Evolutionary conservation across 2,888 invertebrate species (phyloP).

Genomic region (Hydropsyche betteni): DNA sequence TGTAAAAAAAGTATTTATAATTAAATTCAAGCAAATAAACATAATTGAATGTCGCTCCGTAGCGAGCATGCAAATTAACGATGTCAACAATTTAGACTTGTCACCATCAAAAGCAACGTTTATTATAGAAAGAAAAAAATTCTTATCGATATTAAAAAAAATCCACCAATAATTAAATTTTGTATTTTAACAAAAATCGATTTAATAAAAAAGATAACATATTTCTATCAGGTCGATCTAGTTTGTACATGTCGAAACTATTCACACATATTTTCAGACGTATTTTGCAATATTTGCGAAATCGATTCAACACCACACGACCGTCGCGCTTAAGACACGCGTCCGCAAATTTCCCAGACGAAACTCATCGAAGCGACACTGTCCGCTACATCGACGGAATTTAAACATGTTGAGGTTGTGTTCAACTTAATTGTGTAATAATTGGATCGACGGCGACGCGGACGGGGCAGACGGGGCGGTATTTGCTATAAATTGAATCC

Average conservation of each 20-base stretch:
- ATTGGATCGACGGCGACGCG: conserved; percentile 32
- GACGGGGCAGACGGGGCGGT: conserved; percentile 4
- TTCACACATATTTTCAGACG: too few relatives aligned
- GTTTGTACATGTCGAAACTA: too few relatives aligned
- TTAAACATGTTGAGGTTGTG: conserved; percentile 19
- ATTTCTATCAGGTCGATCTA: too few relatives aligned
- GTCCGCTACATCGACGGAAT: conserved; percentile 16
- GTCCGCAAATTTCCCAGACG: background rate
- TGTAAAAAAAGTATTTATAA: conserved; percentile 47
- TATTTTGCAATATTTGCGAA: too few relatives aligned
- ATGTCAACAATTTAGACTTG: too few relatives aligned
- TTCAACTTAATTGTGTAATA: conserved; percentile 42
- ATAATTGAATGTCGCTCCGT: background rate
- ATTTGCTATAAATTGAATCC: conserved; percentile 39
- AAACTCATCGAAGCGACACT: background rate
- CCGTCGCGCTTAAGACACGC: background rate
- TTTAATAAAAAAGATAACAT: too few relatives aligned
- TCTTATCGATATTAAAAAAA: too few relatives aligned
- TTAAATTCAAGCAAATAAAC: background rate
- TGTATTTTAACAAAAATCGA: too few relatives aligned
- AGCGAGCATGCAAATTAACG: background rate
- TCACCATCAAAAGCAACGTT: too few relatives aligned
- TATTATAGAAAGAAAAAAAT: too few relatives aligned
- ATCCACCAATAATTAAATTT: too few relatives aligned
- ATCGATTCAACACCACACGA: too few relatives aligned